Evolutionary conservation across 1,140 invertebrate genomes (phyloP).

Genomic region (Thaumatotibia leucotreta): DNA sequence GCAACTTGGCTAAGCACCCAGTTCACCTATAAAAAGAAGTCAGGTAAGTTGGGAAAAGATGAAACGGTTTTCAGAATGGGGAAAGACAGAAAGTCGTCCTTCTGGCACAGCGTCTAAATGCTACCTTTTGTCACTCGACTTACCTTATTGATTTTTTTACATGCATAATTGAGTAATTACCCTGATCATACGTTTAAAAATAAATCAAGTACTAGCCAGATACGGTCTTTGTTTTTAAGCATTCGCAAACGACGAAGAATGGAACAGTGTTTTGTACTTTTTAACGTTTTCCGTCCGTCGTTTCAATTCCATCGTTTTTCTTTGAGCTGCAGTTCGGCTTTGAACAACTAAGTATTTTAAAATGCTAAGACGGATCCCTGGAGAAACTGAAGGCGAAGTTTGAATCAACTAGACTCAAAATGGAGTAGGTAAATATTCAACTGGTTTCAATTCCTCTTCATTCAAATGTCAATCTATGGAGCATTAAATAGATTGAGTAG

Average conservation of each 20-base stretch:
- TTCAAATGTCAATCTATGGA: not conserved
- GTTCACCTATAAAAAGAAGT: too few relatives aligned
- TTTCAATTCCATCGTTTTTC: not conserved
- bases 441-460: not conserved
- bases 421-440: not conserved
- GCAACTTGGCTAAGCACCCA: too few relatives aligned
- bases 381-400: not conserved
- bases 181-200: too few relatives aligned
- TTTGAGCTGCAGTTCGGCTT: not conserved
- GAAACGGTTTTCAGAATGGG: too few relatives aligned
- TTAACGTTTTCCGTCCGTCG: not conserved
- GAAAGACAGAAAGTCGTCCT: too few relatives aligned
- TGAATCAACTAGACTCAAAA: not conserved
- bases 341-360: not conserved
- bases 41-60: too few relatives aligned
- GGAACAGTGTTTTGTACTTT: not conserved
- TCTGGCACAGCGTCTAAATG: too few relatives aligned
- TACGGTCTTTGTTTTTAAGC: not conserved
- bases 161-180: too few relatives aligned
- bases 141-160: too few relatives aligned
- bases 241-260: not conserved
- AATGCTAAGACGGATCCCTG: not conserved
- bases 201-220: not conserved
- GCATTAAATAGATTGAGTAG: too few relatives aligned
- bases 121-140: too few relatives aligned